Conservation (phyloP, 30 jellyfish, hydroid and myxozoan species). For the Chrysaora quinquecirrha region DNA sequence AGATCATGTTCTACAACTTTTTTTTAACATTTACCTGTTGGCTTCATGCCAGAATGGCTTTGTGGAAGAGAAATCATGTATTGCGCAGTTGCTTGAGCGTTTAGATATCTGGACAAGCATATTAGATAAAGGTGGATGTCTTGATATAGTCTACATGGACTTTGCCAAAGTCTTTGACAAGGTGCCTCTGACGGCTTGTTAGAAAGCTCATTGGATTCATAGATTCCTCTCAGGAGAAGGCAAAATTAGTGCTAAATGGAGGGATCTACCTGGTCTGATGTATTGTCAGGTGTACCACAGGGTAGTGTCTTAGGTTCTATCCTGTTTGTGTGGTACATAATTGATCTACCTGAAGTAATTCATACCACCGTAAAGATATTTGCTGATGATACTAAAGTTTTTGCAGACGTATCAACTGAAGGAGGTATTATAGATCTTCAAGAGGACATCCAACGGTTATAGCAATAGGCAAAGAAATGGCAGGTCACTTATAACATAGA, state of each 20-base stretch:
- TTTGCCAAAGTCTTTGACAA: background rate
- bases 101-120: conserved; percentile 32
- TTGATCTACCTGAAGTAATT: conserved; percentile 34
- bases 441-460: conserved; percentile 24
- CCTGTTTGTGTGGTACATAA: conserved; percentile 39
- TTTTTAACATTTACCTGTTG: conserved; percentile 9
- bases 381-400: conserved; percentile 42
- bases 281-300: conserved; percentile 41
- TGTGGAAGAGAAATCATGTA: conserved; percentile 15
- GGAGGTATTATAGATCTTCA: conserved; percentile 21
- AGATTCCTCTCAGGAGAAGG: conserved; percentile 7
- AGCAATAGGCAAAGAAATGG: conserved; percentile 38
- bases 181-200: conserved; percentile 4
- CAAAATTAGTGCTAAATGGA: conserved; percentile 22
- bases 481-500: conserved; percentile 23
- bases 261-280: conserved; percentile 36
- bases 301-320: conserved; percentile 47
- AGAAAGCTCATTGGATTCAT: conserved; percentile 5
- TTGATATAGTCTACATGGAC: conserved; percentile 39
- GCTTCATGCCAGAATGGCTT: conserved; percentile 33
- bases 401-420: conserved; percentile 42
- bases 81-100: conserved; percentile 31
- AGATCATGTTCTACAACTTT: conserved; percentile 10
- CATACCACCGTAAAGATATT: conserved; percentile 27
- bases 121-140: conserved; percentile 7